Conservation (phyloP, 1,140 invertebrate genomes). For the Drosophila pseudoananassae region DNA sequence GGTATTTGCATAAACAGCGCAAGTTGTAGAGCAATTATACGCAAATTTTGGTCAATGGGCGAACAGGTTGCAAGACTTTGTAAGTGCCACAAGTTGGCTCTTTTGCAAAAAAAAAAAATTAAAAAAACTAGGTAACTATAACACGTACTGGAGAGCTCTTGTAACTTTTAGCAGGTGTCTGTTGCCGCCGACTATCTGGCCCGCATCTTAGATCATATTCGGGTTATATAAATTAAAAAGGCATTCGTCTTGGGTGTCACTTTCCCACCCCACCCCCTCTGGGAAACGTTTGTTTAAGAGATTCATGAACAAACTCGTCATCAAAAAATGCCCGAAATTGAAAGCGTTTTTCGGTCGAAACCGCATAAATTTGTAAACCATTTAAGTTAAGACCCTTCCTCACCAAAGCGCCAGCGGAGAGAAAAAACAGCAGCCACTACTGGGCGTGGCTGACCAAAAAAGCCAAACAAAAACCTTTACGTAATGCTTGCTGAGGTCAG, state of each 20-base stretch:
- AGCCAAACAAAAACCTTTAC: constrained; percentile 30
- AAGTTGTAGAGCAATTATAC: constrained; percentile 42
- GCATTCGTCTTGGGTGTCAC: constrained; percentile 14
- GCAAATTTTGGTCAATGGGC: constrained; percentile 49
- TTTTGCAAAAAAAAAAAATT: constrained; percentile 9
- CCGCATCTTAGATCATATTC: constrained; percentile 13
- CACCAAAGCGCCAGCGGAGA: constrained; percentile 14
- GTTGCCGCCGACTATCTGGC: constrained; percentile 5
- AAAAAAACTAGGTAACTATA: constrained; percentile 43
- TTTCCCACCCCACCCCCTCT: constrained; percentile 27
- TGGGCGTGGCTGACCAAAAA: constrained; percentile 61
- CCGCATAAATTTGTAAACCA: constrained; percentile 73
- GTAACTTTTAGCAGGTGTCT: constrained; percentile 21
- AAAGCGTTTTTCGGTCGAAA: constrained; percentile 61
- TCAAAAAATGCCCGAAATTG: constrained; percentile 45
- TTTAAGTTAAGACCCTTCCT: constrained; percentile 42
- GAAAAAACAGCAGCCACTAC: constrained; percentile 46
- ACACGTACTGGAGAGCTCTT: constrained; percentile 17
- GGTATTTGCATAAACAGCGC: constrained; percentile 47
- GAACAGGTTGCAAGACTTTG: constrained; percentile 31
- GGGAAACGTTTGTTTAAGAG: constrained; percentile 13
- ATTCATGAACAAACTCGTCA: constrained; percentile 6
- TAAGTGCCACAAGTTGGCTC: background rate
- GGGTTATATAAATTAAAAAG: constrained; percentile 28
- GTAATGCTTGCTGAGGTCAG: constrained; percentile 67